Evolutionary conservation across 2,797 vertebrate species (phyloP).

Genomic region (Sebastolobus altivelis): DNA sequence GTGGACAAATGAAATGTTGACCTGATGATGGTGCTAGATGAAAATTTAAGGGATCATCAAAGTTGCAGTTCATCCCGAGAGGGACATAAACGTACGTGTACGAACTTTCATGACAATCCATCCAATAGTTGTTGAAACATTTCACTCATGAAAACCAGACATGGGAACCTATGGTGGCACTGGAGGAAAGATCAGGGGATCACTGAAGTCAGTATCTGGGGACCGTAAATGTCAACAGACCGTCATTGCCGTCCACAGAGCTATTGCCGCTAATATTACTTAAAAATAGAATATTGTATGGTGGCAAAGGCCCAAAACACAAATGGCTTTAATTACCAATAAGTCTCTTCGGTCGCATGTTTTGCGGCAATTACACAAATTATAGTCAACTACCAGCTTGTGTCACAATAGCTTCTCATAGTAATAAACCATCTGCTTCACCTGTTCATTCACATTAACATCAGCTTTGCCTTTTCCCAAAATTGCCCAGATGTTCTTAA

Average conservation of each 20-base stretch:
- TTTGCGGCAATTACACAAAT: conserved; percentile 16
- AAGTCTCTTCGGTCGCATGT: conserved; percentile 15
- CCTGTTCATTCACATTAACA: conserved; percentile 35
- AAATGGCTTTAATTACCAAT: conserved; percentile 19
- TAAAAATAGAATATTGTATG: background rate
- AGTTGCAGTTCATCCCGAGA: background rate
- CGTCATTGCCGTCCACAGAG: background rate
- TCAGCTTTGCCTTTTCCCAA: conserved; percentile 15
- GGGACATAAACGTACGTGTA: background rate
- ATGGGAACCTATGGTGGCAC: background rate
- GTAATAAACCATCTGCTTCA: conserved; percentile 55
- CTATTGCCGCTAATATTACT: background rate
- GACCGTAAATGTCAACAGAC: background rate
- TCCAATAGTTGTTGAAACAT: background rate
- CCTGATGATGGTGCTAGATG: background rate
- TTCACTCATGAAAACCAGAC: background rate
- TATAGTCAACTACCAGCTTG: conserved; percentile 19
- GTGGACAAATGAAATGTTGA: background rate
- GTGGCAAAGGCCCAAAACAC: conserved; percentile 4
- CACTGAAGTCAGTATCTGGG: background rate
- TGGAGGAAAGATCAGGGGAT: background rate
- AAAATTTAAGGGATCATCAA: background rate
- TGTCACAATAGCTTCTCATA: conserved; percentile 33
- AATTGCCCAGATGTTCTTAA: conserved; percentile 52
- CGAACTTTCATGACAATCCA: background rate